phyloP scores from a whole-genome alignment of 2,797 vertebrate species.

The Sebastes dallii region DNA sequence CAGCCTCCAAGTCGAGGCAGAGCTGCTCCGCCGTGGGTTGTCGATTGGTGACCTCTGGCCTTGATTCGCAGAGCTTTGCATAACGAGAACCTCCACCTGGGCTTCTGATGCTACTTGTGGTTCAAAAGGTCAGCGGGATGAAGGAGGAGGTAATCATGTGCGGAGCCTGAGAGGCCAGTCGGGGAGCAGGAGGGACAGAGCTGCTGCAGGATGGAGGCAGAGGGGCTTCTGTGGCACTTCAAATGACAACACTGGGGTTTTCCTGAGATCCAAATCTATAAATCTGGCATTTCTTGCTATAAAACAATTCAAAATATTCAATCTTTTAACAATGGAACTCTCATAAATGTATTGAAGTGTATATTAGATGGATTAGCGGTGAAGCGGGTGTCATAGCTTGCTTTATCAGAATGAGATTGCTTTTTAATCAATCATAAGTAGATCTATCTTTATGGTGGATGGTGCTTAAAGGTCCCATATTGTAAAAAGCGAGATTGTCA shows the following conservation, averaged over 20 bases:
- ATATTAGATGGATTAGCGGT: not conserved
- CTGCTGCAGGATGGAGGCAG: not conserved
- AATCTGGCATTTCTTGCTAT: not conserved
- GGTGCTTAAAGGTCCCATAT: too few relatives aligned
- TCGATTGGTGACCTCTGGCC: constrained; percentile 49
- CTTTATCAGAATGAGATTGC: not conserved
- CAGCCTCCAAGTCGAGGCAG: constrained; percentile 13
- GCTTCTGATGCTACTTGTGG: constrained; percentile 19
- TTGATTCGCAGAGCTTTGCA: constrained; percentile 32
- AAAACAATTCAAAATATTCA: not conserved
- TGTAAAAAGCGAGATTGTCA: too few relatives aligned
- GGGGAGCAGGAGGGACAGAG: not conserved
- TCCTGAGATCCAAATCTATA: not conserved
- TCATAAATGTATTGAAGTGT: too few relatives aligned
- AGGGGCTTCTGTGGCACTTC: not conserved
- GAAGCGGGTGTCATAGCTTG: not conserved
- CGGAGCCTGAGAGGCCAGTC: not conserved
- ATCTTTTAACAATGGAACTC: not conserved
- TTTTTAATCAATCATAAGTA: too few relatives aligned
- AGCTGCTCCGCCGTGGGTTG: constrained; percentile 27
- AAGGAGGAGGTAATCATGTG: constrained; percentile 18
- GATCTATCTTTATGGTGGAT: too few relatives aligned
- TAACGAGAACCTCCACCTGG: constrained; percentile 39
- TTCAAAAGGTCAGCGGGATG: constrained; percentile 23
- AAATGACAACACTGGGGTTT: not conserved